Conservation (phyloP, 2,113 vertebrate species). For the Lagopus muta region DNA sequence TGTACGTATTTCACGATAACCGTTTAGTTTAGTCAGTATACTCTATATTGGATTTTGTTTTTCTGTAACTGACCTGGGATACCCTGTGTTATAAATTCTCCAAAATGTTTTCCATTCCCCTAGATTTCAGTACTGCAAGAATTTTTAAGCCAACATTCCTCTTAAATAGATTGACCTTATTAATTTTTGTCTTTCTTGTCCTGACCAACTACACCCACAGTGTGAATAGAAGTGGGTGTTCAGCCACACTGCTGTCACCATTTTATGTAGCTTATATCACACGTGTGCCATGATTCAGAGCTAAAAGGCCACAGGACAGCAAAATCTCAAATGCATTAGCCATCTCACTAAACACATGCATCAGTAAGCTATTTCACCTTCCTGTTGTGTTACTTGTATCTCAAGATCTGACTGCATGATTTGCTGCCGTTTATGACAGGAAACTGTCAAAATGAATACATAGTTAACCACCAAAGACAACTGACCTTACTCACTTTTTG, state of each 20-base stretch:
- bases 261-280: not conserved
- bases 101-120: not conserved
- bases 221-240: not conserved
- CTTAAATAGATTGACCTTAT: not conserved
- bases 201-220: not conserved
- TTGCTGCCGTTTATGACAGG: not conserved
- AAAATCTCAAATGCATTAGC: slow-evolving; percentile 7
- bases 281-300: not conserved
- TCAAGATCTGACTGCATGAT: not conserved
- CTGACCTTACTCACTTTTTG: not conserved
- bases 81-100: not conserved
- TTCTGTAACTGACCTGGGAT: not conserved
- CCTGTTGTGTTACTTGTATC: not conserved
- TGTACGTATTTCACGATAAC: not conserved
- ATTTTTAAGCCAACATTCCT: not conserved
- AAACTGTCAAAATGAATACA: slow-evolving; percentile 6
- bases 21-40: not conserved
- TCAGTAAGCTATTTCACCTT: slow-evolving; percentile 23
- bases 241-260: not conserved
- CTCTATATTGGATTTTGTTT: not conserved
- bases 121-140: not conserved
- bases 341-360: not conserved
- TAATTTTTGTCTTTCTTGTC: not conserved
- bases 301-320: not conserved
- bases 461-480: not conserved